A percentile compares a stretch with the other conserved stretches of the same genome.
Conservation (phyloP, 2,888 invertebrate species). For the Sinotaia quadrata region DNA sequence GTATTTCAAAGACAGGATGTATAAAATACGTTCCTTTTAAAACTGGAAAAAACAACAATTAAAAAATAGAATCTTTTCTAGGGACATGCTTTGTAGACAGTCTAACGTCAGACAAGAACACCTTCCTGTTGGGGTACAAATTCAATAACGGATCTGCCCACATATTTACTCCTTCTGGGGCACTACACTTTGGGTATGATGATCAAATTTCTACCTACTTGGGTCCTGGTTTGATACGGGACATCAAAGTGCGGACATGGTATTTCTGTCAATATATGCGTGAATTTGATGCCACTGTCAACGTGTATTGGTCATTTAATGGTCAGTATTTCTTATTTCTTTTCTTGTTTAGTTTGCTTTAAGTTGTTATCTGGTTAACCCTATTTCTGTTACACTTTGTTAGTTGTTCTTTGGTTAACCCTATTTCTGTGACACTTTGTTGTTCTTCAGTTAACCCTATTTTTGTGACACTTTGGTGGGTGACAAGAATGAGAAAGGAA, state of each 20-base stretch:
- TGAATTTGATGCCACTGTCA: conserved; percentile 50
- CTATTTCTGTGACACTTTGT: no score
- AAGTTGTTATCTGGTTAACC: no score
- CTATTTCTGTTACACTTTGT: no score
- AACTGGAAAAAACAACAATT: not conserved
- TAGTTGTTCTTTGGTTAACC: no score
- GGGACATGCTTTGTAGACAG: conserved; percentile 28
- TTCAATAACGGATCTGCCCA: conserved; percentile 2
- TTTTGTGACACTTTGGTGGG: no score
- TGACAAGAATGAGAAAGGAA: no score
- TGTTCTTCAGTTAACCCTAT: no score
- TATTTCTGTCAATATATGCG: conserved; percentile 54
- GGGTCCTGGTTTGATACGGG: conserved; percentile 43
- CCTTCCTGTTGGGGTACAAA: conserved; percentile 49
- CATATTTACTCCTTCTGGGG: conserved; percentile 25
- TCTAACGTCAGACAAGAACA: conserved; percentile 38
- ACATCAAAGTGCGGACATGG: conserved; percentile 48
- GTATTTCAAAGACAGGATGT: no score
- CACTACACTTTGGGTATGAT: conserved; percentile 23
- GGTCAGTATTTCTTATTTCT: no score
- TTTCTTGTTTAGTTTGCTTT: no score
- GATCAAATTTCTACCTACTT: conserved; percentile 32
- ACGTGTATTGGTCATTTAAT: conserved; percentile 54
- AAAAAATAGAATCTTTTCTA: not conserved
- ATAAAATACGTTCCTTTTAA: no score